phyloP scores from a whole-genome alignment of 1,140 invertebrate species.

The Ostrea denselamellosa region DNA sequence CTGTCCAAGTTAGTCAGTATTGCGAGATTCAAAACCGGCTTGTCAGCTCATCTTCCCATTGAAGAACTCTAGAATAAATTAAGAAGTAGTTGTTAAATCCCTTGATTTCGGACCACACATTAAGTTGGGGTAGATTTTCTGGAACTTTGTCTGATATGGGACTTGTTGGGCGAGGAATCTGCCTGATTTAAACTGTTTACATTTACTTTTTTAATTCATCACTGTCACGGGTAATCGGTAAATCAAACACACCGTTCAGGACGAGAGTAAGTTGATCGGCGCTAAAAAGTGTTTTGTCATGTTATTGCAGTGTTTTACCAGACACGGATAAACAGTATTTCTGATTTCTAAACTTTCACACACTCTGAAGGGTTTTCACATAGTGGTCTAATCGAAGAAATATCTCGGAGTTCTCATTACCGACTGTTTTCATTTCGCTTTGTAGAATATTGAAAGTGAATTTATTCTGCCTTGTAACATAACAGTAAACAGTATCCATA shows the following conservation, averaged over 20 bases:
- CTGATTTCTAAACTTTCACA: constrained; percentile 32
- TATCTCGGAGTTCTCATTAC: constrained; percentile 27
- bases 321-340: constrained; percentile 18
- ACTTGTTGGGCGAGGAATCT: constrained; percentile 23
- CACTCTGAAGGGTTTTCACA: constrained; percentile 28
- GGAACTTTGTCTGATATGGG: background rate
- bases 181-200: constrained; percentile 18
- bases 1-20: background rate
- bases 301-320: constrained; percentile 29
- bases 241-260: constrained; percentile 31
- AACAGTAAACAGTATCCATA: constrained; percentile 5
- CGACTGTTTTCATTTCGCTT: constrained; percentile 9
- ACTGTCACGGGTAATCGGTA: constrained; percentile 18
- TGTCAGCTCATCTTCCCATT: no score
- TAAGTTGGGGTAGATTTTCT: constrained; percentile 3
- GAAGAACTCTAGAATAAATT: no score
- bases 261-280: constrained; percentile 15
- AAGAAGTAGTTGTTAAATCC: no score
- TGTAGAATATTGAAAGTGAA: background rate
- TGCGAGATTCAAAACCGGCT: no score
- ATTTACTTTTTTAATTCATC: constrained; percentile 33
- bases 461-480: background rate
- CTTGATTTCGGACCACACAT: background rate
- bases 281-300: constrained; percentile 32
- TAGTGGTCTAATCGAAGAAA: constrained; percentile 29